Evolutionary conservation across 2,797 vertebrate species (phyloP), one percentile per base, ranked within the genome.

Genomic region (Melanitta fusca): DNA sequence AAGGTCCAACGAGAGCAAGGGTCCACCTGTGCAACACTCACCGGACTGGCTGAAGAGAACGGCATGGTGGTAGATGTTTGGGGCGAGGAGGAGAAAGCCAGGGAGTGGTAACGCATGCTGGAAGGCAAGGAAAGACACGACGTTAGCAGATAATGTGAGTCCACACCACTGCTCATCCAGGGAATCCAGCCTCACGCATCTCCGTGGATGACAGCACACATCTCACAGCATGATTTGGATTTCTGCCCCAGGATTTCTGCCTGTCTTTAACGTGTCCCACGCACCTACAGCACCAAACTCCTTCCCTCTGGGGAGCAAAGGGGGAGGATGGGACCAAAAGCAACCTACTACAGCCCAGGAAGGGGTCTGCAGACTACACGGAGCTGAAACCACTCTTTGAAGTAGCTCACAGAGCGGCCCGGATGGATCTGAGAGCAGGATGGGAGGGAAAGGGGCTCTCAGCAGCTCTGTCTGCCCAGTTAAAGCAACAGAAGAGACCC

Each of bases 61-160:
- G 2, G 97, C 97, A 11, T 99, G 99, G 43, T 97, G 98, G 98
- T 99, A 99, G 96, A 99, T 99, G 97, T 99, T 97, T 21, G 98
- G 98, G 49, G 98, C 98, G 62, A 99, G 96, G 34, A 99, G 98
- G 85, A 99, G 98, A 96, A 99, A 99, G 10, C 99, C 99, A 0
- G 99, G 99, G 72, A 99, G 98, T 2, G 99, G 99, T 78, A 99
- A 97, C 4, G 98, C 99, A 2, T 99, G 99, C 99, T 99, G 95
- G 57, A 83, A 78, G 85, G 6, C 62, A 73, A 90, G 53, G 4
- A 39, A 56, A 93, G 6, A 39, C 47, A 30, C 0, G 32, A 7
- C 15, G 73, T 84, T 39, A 61, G 54, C 30, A 56, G 34, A 34
- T 32, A 1, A 6, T 2, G 20, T 5, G 30, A 51, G 79, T 3